These are phyloP conservation scores for Podarcis siculus DNA, from an alignment of 2,797 vertebrate species.

Conservation along the genomic window DNA sequence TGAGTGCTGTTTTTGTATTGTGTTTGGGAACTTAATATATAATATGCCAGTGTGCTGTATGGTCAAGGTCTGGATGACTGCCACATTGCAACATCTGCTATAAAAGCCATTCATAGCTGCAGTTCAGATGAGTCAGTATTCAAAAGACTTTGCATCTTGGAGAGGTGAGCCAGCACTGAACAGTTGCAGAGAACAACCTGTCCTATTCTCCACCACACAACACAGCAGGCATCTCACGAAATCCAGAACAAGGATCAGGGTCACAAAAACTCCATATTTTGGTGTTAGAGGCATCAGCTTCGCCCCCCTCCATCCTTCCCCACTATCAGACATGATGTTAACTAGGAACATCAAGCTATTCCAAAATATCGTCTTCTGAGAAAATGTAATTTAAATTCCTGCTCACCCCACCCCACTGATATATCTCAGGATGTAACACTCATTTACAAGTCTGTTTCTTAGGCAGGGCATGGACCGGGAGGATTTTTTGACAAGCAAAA, in stretches of 20 bases:
- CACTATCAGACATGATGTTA: not conserved
- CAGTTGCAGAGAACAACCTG: slow-evolving; percentile 14
- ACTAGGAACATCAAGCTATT: not conserved
- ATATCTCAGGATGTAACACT: not conserved
- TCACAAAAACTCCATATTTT: not conserved
- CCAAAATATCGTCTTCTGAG: not conserved
- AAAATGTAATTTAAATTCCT: not conserved
- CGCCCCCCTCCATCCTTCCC: not conserved
- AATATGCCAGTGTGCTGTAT: not conserved
- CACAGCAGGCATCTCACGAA: not conserved
- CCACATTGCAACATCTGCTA: slow-evolving; percentile 13
- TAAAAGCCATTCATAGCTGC: not conserved
- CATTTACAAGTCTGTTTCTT: not conserved
- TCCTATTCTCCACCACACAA: not conserved
- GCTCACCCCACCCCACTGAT: not conserved
- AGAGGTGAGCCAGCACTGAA: not conserved
- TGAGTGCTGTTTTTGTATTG: not conserved
- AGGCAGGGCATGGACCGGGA: not conserved
- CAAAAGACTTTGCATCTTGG: slow-evolving; percentile 11
- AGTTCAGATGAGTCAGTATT: not conserved
- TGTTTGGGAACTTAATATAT: not conserved
- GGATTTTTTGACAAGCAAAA: not conserved
- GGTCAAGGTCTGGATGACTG: slow-evolving; percentile 11
- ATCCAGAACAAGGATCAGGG: not conserved
- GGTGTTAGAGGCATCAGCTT: not conserved